Base-by-base conservation (phyloP, 2,797 vertebrate genomes). In the Propithecus perrieri region DNA sequence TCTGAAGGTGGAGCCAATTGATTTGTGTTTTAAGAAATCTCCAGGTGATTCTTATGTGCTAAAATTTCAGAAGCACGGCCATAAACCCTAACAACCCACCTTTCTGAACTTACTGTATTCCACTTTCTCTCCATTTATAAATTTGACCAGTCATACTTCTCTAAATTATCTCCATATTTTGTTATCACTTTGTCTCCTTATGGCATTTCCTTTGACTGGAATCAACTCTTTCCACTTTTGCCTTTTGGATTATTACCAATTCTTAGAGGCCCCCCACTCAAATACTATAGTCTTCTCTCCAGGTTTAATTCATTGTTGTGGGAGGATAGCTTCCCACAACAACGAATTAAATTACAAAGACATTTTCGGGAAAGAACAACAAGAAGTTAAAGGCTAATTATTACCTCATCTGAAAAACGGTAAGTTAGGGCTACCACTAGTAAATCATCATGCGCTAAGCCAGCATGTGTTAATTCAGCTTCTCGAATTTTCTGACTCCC, bases 1-100 rank as follows among this genome's bases (percentile, higher is more conserved):
- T 67, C 35, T 41, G 28, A 28, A 18, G 8, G 1, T 17, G 11
- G 3, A 4, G 17, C 0, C 11, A 55, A 57, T 26, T 28, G 15
- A 61, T 18, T 22, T 71, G 6, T 59, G 9, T 67, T 63, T 57
- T 13, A 74, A 48, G 28, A 50, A 61, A 55, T 59, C n/a, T 30
- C 28, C 33, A 43, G 26, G 33, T 55, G 38, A 53, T 57, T 91
- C 50, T 20, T 50, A 38, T 46, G 7, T 28, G 35, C 61, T 91
- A 48, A 53, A 61, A 41, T 79, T 96, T 96, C 50, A 94, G 72
- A 81, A 85, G 30, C 7, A n/a, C 22, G 63, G 38, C 50, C 93
- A 14, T 88, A 53, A 59, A 28, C 17, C n/a, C 4, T 69, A 74
- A 91, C 1, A 50, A 80, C 9, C 8, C 15, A 35, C 9, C 13